These are phyloP conservation scores for Cyclopterus lumpus DNA, from an alignment of 2,797 vertebrate species.

Conservation along the genomic window DNA sequence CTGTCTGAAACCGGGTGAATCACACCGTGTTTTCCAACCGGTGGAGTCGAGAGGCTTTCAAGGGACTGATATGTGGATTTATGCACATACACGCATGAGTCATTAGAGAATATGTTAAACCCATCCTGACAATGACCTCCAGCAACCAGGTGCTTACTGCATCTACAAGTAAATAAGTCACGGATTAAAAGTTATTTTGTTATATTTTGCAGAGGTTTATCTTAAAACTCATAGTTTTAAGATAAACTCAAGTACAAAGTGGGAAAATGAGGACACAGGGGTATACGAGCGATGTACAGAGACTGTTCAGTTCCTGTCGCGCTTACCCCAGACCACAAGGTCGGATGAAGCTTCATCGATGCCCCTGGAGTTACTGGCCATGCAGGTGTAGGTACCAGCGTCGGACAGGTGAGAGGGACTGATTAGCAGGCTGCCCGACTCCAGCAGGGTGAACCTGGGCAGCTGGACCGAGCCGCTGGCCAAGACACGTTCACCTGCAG, in stretches of 20 bases:
- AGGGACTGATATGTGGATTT: slow-evolving; percentile 38
- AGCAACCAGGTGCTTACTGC: slow-evolving; percentile 1
- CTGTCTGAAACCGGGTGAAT: slow-evolving; percentile 43
- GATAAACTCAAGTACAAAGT: too few relatives aligned
- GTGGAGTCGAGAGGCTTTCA: slow-evolving; percentile 30
- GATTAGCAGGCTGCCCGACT: slow-evolving; percentile 94
- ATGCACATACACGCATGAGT: slow-evolving; percentile 27
- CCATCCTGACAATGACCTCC: slow-evolving; percentile 40
- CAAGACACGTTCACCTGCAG: slow-evolving; percentile 91
- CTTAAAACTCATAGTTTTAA: not conserved
- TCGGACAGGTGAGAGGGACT: slow-evolving; percentile 93
- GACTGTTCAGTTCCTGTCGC: not conserved
- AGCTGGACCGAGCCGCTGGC: slow-evolving; percentile 97
- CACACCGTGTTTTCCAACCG: slow-evolving; percentile 19
- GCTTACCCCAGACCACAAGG: slow-evolving; percentile 95
- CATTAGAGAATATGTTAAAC: slow-evolving; percentile 13
- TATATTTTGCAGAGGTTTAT: slow-evolving; percentile 5
- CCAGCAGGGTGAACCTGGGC: slow-evolving; percentile 94
- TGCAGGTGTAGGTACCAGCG: slow-evolving; percentile 92
- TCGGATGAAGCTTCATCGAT: slow-evolving; percentile 94
- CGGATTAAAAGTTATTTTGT: slow-evolving; percentile 13
- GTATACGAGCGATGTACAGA: not conserved
- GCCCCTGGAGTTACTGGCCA: slow-evolving; percentile 96
- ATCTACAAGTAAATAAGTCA: slow-evolving; percentile 31
- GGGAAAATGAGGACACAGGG: slow-evolving; percentile 5